Base-by-base conservation (phyloP, 2,113 vertebrate species). In the Cyprinodon variegatus region DNA sequence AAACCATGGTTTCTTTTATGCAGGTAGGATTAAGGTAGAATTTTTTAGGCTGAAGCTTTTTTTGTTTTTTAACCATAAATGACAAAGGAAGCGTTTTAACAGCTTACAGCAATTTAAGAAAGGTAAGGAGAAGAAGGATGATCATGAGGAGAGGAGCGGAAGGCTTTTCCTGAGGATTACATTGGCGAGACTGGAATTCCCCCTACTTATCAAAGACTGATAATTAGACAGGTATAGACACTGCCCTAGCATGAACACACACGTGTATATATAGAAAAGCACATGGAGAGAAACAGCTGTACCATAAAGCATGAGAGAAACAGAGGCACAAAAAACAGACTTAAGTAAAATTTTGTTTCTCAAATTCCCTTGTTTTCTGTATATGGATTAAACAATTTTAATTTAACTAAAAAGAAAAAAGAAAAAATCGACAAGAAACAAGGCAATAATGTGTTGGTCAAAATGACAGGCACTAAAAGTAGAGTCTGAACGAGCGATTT, bases 151-250 rank as follows among this genome's bases (percentile, higher is more conserved):
- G 61, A 66, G 2, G 57, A 77, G 78, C 76, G 85, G 87, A 91
- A 91, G 83, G 70, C 76, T 78, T 73, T 80, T 65, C 73, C 75
- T 57, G 36, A 62, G 83, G 89, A 90, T 91, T 89, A 92, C 75
- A 86, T 41, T 81, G 86, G 81, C 81, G 75, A 90, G 88, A 90
- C 89, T 91, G 89, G 89, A 93, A 92, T 93, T 90, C 81, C 92
- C 91, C 88, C 10, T 83, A 41, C 66, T 89, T 89, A 90, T 92
- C 87, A 91, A 84, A 92, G 82, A 89, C 82, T 77, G 79, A 83
- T 89, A 81, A 92, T 91, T 85, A 90, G 70, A 90, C 88, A 81
- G 67, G 70, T 77, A 77, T 50, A 85, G 79, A 83, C 74, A 67
- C 68, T 22, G 75, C 29, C 75, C 66, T 65, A 72, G 71, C 71